Percentiles rank a stretch among this genome's conserved stretches.
These are phyloP conservation scores for Acrossocheilus fasciatus DNA, from an alignment of 2,797 vertebrate species.

Conservation along the genomic window DNA sequence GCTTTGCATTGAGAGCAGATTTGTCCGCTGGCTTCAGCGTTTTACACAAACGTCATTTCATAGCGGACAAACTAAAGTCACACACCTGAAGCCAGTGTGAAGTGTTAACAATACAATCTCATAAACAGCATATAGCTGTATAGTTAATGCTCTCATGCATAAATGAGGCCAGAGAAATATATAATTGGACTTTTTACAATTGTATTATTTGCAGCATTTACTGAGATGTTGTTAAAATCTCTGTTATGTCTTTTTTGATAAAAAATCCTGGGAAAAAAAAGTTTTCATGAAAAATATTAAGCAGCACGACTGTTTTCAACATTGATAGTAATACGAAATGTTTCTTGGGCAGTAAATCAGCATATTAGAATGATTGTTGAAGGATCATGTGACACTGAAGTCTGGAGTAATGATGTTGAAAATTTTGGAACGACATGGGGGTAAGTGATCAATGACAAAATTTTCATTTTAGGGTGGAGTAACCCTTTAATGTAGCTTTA, in stretches of 20 bases:
- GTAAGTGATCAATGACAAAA: too few relatives aligned
- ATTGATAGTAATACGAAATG: neutral
- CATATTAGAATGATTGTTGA: neutral
- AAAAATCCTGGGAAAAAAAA: neutral
- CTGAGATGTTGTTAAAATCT: neutral
- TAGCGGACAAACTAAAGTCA: slow-evolving; percentile 34
- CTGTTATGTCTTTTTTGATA: neutral
- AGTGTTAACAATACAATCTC: neutral
- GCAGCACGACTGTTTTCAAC: neutral
- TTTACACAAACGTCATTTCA: slow-evolving; percentile 5
- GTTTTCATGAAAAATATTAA: neutral
- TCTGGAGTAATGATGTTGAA: neutral
- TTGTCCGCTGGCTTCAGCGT: slow-evolving; percentile 26
- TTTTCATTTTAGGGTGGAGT: too few relatives aligned
- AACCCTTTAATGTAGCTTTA: too few relatives aligned
- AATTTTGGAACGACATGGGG: too few relatives aligned
- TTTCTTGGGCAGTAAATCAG: neutral
- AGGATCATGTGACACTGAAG: neutral
- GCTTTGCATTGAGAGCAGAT: slow-evolving; percentile 30
- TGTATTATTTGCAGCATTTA: neutral
- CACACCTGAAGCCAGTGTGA: slow-evolving; percentile 20
- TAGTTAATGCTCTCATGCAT: neutral
- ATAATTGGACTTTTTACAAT: neutral
- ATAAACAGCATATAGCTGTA: neutral
- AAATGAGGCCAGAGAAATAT: neutral